Evolutionary conservation across 2,797 vertebrate species (phyloP), one percentile per base, ranked within the genome.

Genomic region (Tinamus major): DNA sequence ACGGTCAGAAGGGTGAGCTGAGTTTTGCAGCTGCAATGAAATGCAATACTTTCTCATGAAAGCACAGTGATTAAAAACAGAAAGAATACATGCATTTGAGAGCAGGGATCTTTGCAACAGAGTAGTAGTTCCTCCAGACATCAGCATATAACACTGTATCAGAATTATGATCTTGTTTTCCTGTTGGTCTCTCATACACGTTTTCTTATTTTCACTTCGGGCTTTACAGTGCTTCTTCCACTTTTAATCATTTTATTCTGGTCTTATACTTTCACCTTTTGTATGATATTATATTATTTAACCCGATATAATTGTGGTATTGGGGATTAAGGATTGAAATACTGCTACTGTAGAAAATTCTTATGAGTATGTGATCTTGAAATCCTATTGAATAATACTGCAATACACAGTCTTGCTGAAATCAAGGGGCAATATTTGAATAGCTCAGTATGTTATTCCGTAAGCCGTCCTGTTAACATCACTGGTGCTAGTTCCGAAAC

Each of bases 291-390:
- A 56, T n/a, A 56, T 56, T n/a, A 56, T 56, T n/a, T n/a, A n/a
- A 56, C 55, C 55, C 55, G n/a, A 56, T n/a, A 56, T 56, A n/a
- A 56, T 51, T 51, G 49, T 51, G 49, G 3, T 89, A 42, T 5
- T 92, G 90, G 55, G 94, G 94, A 94, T 94, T 96, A 97, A 95
- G 93, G 91, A 96, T 93, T 92, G 92, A 95, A 96, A 95, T 97
- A 97, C 94, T 97, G 97, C 96, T 96, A 95, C 93, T 94, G 93
- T 74, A 79, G 72, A 79, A 88, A 93, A 74, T 42, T 89, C 35
- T 76, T 81, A 37, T 78, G 59, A 67, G 56, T 23, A 26, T 44
- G 56, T 63, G 39, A 31, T 70, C 67, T 84, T 88, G 74, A 92
- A 92, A 83, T 69, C 15, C 24, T 63, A 29, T 20, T 79, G 23